Base-by-base conservation (phyloP, 2,113 vertebrate species). In the Antigone vipio region DNA sequence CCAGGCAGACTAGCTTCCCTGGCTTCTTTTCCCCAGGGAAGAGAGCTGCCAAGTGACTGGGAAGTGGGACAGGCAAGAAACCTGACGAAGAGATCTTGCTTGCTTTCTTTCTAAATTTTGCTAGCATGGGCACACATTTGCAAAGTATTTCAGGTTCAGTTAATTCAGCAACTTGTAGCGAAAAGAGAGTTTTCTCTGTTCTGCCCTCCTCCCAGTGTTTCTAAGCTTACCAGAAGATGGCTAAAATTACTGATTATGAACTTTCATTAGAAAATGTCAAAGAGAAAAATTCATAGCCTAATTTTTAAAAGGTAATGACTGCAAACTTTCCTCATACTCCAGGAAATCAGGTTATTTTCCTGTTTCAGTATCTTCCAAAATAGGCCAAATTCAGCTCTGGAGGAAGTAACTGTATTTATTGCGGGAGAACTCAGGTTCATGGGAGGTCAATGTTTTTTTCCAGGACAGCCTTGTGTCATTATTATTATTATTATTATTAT, bases 271-370 rank as follows among this genome's bases (percentile, higher is more conserved):
- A 81, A 95, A 92, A 94, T 27, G 77, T 86, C 56, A 78, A 67
- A 93, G 55, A 79, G 52, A 93, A 94, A 89, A 94, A 89, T 53
- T 75, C 32, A 64, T 72, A 89, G 32, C 69, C 88, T 91, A 34
- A 72, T 91, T 95, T 97, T 95, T 89, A 52, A 92, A 93, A 96
- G 80, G 68, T 82, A 86, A 78, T 82, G 47, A 72, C 49, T 89
- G 53, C 91, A 92, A 75, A 92, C 56, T 75, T 78, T 85, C 77
- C 88, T 85, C 47, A 27, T 56, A 59, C 9, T 27, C 34, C 44
- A 81, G 75, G 52, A 90, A 96, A 93, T 94, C 52, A 68, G 80
- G 91, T 94, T 93, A 92, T 89, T 92, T 93, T 89, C 22, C 58
- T 81, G 30, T 53, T 87, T 91, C 88, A 85, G 4, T 58, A 30